These are phyloP conservation scores for Trinorchestia longiramus DNA, from an alignment of 1,140 invertebrate genomes.

Conservation along the genomic window DNA sequence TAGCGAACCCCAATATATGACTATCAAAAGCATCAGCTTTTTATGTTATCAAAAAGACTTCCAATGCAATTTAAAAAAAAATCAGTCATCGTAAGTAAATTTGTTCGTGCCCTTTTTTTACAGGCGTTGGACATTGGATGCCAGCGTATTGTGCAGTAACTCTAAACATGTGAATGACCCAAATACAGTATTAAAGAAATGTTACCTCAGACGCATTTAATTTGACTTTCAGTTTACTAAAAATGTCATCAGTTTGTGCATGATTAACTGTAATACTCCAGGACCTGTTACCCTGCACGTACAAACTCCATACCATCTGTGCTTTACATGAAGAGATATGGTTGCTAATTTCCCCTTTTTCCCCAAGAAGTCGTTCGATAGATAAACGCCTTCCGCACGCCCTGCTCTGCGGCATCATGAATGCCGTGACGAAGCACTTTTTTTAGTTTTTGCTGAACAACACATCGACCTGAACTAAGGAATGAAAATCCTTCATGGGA, in stretches of 20 bases:
- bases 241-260: neutral
- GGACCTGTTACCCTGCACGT: neutral
- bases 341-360: neutral
- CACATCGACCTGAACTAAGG: neutral
- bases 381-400: neutral
- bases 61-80: too few relatives aligned
- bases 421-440: constrained; percentile 14
- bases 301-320: neutral
- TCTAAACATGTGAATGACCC: too few relatives aligned
- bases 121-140: too few relatives aligned
- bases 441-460: neutral
- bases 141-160: too few relatives aligned
- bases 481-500: neutral
- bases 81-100: too few relatives aligned
- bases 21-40: too few relatives aligned
- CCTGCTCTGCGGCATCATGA: neutral
- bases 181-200: too few relatives aligned
- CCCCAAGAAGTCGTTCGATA: neutral
- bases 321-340: neutral
- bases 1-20: too few relatives aligned
- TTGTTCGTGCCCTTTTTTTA: too few relatives aligned
- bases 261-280: neutral
- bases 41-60: too few relatives aligned
- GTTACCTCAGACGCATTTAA: neutral
- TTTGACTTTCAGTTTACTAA: neutral